Percentiles rank a stretch among this genome's conserved stretches.
Evolutionary conservation across 2,797 vertebrate species (phyloP).

Genomic region (Anguilla pacifica): DNA sequence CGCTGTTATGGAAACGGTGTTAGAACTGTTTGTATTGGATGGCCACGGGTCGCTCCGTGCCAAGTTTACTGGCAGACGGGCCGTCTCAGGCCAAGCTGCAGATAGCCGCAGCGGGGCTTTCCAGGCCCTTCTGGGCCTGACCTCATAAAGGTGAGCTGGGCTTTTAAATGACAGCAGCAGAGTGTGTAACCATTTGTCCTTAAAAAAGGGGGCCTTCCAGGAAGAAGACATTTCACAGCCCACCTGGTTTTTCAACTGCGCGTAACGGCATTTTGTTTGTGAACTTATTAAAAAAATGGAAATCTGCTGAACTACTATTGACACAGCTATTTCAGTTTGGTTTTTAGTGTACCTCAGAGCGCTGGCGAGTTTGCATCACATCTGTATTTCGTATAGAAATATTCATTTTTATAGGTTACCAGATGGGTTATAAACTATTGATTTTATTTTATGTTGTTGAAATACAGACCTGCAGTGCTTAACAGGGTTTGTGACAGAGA

Average conservation of each 20-base stretch:
- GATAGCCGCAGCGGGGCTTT: background rate
- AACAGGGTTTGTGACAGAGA: no score
- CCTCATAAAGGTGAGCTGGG: background rate
- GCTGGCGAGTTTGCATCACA: background rate
- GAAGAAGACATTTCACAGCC: background rate
- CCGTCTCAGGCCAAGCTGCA: background rate
- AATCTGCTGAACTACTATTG: background rate
- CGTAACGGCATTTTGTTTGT: background rate
- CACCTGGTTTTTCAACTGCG: background rate
- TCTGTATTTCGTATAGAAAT: background rate
- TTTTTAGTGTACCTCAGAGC: background rate
- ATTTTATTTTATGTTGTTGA: background rate
- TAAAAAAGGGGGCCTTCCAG: background rate
- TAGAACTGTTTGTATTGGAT: conserved; percentile 35
- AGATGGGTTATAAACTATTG: background rate
- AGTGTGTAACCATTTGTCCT: background rate
- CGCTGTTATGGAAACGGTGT: conserved; percentile 43
- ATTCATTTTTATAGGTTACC: background rate
- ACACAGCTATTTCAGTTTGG: background rate
- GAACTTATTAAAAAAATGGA: background rate
- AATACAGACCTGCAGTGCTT: background rate
- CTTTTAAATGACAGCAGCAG: background rate
- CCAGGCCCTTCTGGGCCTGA: background rate
- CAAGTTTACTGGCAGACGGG: background rate
- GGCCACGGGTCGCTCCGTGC: conserved; percentile 15